Conservation (phyloP, 2,888 invertebrate species). For the Malthinus seriepunctatus region DNA sequence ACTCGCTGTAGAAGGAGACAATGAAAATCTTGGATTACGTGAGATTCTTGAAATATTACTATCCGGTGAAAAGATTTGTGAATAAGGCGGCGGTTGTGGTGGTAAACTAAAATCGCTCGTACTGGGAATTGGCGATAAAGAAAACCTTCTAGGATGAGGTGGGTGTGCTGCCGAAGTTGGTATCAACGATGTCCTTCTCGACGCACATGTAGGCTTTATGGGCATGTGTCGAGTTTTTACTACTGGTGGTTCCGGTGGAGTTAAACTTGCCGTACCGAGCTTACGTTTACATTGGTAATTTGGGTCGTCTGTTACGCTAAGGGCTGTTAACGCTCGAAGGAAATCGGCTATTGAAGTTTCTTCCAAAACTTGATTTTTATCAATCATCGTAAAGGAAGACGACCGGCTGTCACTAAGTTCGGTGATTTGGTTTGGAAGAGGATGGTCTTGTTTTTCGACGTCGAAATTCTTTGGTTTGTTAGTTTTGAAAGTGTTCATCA, state of each 20-base stretch:
- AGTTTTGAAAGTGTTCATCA: constrained; percentile 37
- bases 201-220: not conserved
- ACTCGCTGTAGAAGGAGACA: constrained; percentile 35
- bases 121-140: constrained; percentile 26
- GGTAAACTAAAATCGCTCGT: constrained; percentile 27
- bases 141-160: constrained; percentile 46
- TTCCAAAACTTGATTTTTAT: constrained; percentile 69
- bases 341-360: constrained; percentile 84
- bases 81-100: constrained; percentile 51
- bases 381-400: constrained; percentile 26
- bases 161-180: constrained; percentile 6
- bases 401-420: constrained; percentile 33
- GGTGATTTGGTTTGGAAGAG: constrained; percentile 26
- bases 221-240: constrained; percentile 10
- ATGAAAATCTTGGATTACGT: constrained; percentile 50
- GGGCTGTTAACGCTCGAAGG: constrained; percentile 74
- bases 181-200: constrained; percentile 33
- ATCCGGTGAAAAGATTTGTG: constrained; percentile 14
- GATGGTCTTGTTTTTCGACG: constrained; percentile 26
- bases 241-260: constrained; percentile 56
- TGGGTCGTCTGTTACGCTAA: constrained; percentile 52
- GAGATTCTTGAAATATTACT: constrained; percentile 48
- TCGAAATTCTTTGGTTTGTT: constrained; percentile 21
- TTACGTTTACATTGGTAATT: constrained; percentile 53
- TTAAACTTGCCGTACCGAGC: constrained; percentile 58